Evolutionary conservation across 2,113 vertebrate genomes (phyloP), one percentile per base, ranked within the genome.

Genomic region (Vidua chalybeata): DNA sequence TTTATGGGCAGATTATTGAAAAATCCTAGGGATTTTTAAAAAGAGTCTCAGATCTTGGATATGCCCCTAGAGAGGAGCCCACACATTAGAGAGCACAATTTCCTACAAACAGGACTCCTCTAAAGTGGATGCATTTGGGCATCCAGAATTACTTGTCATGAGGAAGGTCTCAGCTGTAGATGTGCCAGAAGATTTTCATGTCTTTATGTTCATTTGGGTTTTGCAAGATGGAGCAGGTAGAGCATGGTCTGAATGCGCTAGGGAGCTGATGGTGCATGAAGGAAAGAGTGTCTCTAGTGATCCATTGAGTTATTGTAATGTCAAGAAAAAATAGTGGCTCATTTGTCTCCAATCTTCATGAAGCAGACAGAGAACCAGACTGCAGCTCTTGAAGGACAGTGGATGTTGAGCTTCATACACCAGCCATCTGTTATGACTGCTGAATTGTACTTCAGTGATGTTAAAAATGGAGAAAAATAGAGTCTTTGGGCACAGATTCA

Each of bases 21-120:
- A 33, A 73, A 37, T 33, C 13, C 11, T 26, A 13, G 17, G 5
- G 4, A 20, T 26, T 37, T 75, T 87, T 63, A 31, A 7, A 22
- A 22, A 46, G 41, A 17, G 13, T 52, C 45, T 87, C 37, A 71
- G 7, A 41, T 87, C 26, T 73, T 85, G 75, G 49, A 24, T 85
- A 20, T 10, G 82, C 15, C 7, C 9, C 2, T 4, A 56, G 54
- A 80, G 43, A 76, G 23, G 19, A 87, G 27, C 24, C 30, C 64
- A 35, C 19, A 6, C 0, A 0, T 51, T 64, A 63, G 52, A 74
- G 35, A 78, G 30, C 14, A n/a, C 11, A 61, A 17, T 5, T 66
- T 91, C 48, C 23, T 86, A 19, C 16, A 48, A 69, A 58, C 18
- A 23, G 6, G 15, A 16, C 8, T 86, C 8, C 43, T 92, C 19